Percentiles rank a stretch among this genome's conserved stretches.
phyloP scores from a whole-genome alignment of 2,797 vertebrate genomes.

The Vipera latastei region DNA sequence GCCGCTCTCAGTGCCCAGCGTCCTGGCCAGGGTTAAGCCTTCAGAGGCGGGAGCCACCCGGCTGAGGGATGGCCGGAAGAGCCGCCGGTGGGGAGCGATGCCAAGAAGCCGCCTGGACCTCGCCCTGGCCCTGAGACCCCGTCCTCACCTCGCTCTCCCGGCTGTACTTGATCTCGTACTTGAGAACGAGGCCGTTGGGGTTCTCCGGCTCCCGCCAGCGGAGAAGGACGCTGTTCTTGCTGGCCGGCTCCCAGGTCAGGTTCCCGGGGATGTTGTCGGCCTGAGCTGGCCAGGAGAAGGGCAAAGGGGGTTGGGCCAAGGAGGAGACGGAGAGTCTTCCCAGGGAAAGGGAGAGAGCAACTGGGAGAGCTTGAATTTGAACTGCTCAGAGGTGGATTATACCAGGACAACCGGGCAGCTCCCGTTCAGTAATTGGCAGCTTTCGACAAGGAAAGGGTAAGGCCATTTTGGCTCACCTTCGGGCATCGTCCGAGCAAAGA shows the following conservation, averaged over 20 bases:
- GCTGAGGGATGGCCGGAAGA: background rate
- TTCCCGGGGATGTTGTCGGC: slow-evolving; percentile 77
- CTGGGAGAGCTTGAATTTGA: background rate
- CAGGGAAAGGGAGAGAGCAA: too few relatives aligned
- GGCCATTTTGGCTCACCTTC: slow-evolving; percentile 56
- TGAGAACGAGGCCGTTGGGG: slow-evolving; percentile 78
- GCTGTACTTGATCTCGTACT: slow-evolving; percentile 79
- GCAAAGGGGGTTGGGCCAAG: background rate
- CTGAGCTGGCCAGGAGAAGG: slow-evolving; percentile 54
- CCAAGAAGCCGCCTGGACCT: background rate
- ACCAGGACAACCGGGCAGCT: background rate
- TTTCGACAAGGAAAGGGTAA: background rate
- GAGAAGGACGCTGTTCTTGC: slow-evolving; percentile 71
- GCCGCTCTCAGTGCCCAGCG: too few relatives aligned
- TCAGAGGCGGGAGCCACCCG: too few relatives aligned
- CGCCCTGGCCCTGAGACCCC: rapidly evolving
- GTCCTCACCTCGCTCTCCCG: slow-evolving; percentile 71
- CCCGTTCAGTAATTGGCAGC: background rate
- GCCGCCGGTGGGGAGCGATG: background rate
- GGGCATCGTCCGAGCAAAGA: slow-evolving; percentile 78
- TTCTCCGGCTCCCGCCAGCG: slow-evolving; percentile 74
- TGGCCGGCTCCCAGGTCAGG: slow-evolving; percentile 65
- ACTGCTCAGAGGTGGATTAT: background rate
- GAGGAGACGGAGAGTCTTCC: background rate
- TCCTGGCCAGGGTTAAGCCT: too few relatives aligned